Base-by-base conservation (phyloP, 1,140 invertebrate species). In the Melanaphis sacchari region DNA sequence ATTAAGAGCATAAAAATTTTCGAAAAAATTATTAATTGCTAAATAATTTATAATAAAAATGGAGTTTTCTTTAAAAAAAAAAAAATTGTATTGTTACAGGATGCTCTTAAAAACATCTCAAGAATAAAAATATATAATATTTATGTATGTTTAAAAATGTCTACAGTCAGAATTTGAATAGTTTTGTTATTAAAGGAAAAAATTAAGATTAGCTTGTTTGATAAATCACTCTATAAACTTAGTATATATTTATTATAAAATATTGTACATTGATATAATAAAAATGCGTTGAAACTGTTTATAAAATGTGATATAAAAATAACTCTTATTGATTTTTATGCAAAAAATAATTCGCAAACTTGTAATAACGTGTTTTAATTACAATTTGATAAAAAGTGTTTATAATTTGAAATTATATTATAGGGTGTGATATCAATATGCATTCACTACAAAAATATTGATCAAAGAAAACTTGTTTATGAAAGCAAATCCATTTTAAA, bases 231-330 rank as follows among this genome's bases (percentile, higher is more conserved):
- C 46, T 49, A 9, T 3, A 31, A 31, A 26, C 54, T 26, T 26
- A 0, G 59, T 66, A 31, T n/a, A 4, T 66, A n/a, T 18, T 7
- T 59, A 59, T 31, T 59, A 11, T 66, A 66, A n/a, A 18, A n/a
- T 11, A n/a, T 11, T n/a, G 11, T 66, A 18, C 3, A n/a, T n/a
- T n/a, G 0, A 3, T 8, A n/a, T n/a, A 6, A n/a, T 66, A 2
- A 18, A n/a, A 66, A 18, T 66, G 15, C 31, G 15, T 18, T 66
- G 1, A n/a, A 66, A 66, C 59, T 66, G 11, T 66, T 66, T 15
- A 5, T 49, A 49, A 46, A n/a, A 15, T 66, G 31, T 66, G 59
- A 66, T 66, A 66, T 66, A 0, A 3, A n/a, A 66, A 66, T 11
- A n/a, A 31, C 11, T 15, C 59, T n/a, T 15, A 15, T n/a, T n/a